Conservation (phyloP, 2,888 invertebrate species). For the Chydorus sphaericus region DNA sequence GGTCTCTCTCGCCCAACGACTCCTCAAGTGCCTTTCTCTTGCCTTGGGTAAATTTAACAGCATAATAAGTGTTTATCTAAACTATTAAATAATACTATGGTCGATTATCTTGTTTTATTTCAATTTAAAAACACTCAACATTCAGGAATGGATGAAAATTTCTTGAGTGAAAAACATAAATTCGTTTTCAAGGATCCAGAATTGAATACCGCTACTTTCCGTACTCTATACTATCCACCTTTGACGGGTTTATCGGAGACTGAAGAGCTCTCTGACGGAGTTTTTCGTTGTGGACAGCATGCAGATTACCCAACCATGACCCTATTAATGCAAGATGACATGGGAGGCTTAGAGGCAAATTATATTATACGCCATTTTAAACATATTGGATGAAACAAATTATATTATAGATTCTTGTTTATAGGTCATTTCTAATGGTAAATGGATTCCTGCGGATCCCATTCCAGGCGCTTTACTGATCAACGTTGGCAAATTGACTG, state of each 20-base stretch:
- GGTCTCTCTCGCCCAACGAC: no score
- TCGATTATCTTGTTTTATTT: no score
- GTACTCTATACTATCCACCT: conserved; percentile 57
- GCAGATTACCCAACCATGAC: conserved; percentile 60
- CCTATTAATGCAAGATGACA: conserved; percentile 51
- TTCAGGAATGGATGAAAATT: conserved; percentile 29
- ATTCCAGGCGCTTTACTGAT: conserved; percentile 59
- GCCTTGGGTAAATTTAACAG: no score
- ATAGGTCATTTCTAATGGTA: conserved; percentile 28
- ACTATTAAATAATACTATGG: no score
- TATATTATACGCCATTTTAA: no score
- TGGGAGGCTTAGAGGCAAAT: conserved; percentile 54
- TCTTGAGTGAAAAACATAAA: conserved; percentile 47
- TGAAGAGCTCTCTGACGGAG: conserved; percentile 29
- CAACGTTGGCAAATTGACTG: conserved; percentile 57
- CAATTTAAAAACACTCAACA: no score
- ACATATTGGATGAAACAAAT: no score
- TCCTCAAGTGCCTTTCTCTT: no score
- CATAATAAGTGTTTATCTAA: no score
- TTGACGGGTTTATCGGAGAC: no score
- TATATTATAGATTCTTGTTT: no score
- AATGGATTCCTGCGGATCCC: conserved; percentile 58
- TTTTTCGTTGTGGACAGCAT: conserved; percentile 52
- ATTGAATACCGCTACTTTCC: conserved; percentile 40
- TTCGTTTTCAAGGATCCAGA: conserved; percentile 45